Evolutionary conservation across 2,888 invertebrate genomes (phyloP).

Genomic region (Alviniconcha strummeri): DNA sequence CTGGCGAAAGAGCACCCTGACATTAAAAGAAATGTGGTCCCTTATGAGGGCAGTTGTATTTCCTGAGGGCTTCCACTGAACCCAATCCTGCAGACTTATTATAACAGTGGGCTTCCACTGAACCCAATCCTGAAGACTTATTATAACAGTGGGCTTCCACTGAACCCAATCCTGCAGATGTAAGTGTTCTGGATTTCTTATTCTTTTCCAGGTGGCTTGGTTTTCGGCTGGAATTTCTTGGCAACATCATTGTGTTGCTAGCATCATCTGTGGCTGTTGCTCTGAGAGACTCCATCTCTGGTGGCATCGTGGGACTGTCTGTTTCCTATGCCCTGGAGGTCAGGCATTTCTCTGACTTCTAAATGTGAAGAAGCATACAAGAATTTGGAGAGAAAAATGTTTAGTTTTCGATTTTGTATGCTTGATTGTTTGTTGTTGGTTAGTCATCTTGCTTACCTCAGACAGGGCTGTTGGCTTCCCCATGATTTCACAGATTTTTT

Average conservation of each 20-base stretch:
- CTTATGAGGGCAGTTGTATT: no score
- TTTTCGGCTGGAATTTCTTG: conserved; percentile 69
- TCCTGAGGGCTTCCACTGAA: no score
- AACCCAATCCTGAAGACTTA: no score
- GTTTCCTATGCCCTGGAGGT: conserved; percentile 71
- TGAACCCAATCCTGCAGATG: no score
- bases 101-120: no score
- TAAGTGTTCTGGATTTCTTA: background rate
- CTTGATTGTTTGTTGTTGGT: background rate
- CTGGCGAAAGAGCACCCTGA: no score
- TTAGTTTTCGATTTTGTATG: background rate
- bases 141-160: no score
- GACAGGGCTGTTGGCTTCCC: background rate
- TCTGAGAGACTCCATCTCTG: conserved; percentile 58
- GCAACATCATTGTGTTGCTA: conserved; percentile 63
- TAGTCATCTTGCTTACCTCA: background rate
- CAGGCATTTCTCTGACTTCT: background rate
- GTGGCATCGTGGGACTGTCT: conserved; percentile 69
- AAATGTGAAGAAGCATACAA: background rate
- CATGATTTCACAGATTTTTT: background rate
- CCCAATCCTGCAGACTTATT: no score
- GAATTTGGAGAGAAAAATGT: background rate
- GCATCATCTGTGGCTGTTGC: conserved; percentile 70
- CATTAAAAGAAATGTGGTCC: no score
- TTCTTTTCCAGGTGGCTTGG: conserved; percentile 69